Evolutionary conservation across 2,888 invertebrate genomes (phyloP), one percentile per base, ranked within the genome.

Genomic region (Oligia latruncula): DNA sequence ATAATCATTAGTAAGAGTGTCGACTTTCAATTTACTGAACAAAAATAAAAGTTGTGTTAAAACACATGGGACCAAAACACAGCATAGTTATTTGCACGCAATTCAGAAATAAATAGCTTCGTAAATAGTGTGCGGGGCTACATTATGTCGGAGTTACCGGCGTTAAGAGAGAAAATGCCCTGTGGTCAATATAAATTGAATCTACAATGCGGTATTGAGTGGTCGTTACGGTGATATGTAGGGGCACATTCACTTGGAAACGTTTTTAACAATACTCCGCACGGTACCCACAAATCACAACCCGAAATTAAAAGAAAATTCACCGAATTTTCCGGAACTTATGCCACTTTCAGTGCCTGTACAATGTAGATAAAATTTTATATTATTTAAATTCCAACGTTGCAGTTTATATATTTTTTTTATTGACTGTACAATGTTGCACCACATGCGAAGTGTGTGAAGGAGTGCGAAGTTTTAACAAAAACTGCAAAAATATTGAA

Each of bases 121-220:
- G 91, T 93, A 93, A 93, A 92, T 91, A 92, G 90, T 88, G 83
- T 81, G 83, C 78, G 78, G 70, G 71, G 87, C 78, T 84, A 87
- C 89, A 90, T 92, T 90, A 90, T 86, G 87, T 88, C 85, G 79
- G 76, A 83, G 85, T 83, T 81, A 79, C 82, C 74, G 81, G 87
- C 86, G 90, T 90, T 90, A 90, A 92, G 91, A 91, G 91, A 92
- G 93, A 94, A 91, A 93, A 94, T 93, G 93, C 93, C 92, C 93
- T 93, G 94, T 95, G 93, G 95, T 94, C 93, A 93, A 90, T 92
- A 95, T 95, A 95, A 95, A 95, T 95, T 95, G 93, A 94, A 93
- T 93, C 91, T 91, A 94, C 93, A 94, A 94, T 93, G 93, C 91
- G 87, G 92, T 93, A 94, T 92, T 93, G 93, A 95, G 92, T 90